Evolutionary conservation across 2,113 vertebrate species (phyloP), one percentile per base, ranked within the genome.

Genomic region (Myotis davidii): DNA sequence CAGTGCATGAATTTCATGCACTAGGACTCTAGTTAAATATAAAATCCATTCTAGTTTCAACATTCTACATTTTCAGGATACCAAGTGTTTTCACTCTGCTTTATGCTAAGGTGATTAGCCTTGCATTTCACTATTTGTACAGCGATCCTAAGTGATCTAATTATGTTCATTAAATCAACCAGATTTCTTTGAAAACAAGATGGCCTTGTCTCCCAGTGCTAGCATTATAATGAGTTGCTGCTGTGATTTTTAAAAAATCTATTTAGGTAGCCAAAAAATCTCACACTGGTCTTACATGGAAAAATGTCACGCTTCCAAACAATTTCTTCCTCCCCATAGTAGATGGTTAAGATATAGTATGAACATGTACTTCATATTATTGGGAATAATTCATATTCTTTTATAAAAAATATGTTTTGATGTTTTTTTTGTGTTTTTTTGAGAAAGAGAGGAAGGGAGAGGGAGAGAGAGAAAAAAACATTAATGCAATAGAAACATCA

Each of bases 141-240:
- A 64, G 10, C 88, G 64, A 91, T 64, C 32, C 73, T 78, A 73
- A 32, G 25, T 65, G 2, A 87, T 72, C 39, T 72, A 69, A 65
- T 64, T 64, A 74, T 89, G 21, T 39, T 86, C 50, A 56, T 32
- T 86, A 91, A 64, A 48, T 67, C 25, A 87, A 83, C 52, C 76
- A 65, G n/a, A 48, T 93, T 89, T 94, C 37, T 83, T 88, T 96
- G 82, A 88, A 83, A 89, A 95, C 25, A 74, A 77, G 42, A 39
- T 82, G 42, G 2, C 16, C 81, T 91, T 86, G 32, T 94, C 45
- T 85, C 37, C 65, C 16, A 82, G 82, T 48, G 14, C 48, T 88
- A 78, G 48, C 48, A 72, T 81, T 76, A 54, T 61, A 91, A 92
- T 74, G 37, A 45, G 17, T 50, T 84, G 50, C 16, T 73, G 20